Evolutionary conservation across 1,140 invertebrate species (phyloP), one percentile per base, ranked within the genome.

Genomic region (Spodoptera litura): DNA sequence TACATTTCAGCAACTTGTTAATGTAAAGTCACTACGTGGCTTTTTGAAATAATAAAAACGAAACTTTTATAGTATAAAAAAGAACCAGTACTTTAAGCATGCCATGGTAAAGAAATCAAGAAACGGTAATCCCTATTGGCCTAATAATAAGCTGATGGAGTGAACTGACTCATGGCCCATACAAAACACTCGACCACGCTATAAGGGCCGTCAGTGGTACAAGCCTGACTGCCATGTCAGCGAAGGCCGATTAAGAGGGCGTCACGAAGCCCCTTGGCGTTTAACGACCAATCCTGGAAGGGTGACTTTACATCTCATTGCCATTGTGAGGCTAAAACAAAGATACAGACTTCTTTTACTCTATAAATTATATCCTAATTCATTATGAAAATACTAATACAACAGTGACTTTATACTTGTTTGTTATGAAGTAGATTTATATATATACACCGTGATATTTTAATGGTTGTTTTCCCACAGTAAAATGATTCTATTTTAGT

Each of bases 181-280:
- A 77, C 62, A 56, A 68, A 77, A 66, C 62, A 68, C 74, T 77
- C 38, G 52, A 77, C 59, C 52, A 56, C 4, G 27, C 25, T 49
- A 51, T 20, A 68, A 62, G 52, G 55, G 61, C 35, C 20, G 61
- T 76, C 59, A 66, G 38, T 25, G 27, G 49, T 52, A 31, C 56
- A 27, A 72, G 66, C 68, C 72, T 79, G 86, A 78, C 82, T 87
- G 87, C 85, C 64, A 79, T 81, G 88, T 91, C 87, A 86, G 89
- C 86, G 56, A 59, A 73, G 81, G 73, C 78, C 56, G 79, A 83
- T 84, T 76, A 83, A 87, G 83, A 84, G 88, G 84, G 84, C 68
- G 84, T 80, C 62, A 15, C 58, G 73, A 82, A 81, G 77, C 75
- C 77, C 81, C 82, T 79, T 78, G 64, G 62, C 78, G 80, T 80